Evolutionary conservation across 2,113 vertebrate species (phyloP), one percentile per base, ranked within the genome.

Genomic region (Periophthalmodon schlosseri): DNA sequence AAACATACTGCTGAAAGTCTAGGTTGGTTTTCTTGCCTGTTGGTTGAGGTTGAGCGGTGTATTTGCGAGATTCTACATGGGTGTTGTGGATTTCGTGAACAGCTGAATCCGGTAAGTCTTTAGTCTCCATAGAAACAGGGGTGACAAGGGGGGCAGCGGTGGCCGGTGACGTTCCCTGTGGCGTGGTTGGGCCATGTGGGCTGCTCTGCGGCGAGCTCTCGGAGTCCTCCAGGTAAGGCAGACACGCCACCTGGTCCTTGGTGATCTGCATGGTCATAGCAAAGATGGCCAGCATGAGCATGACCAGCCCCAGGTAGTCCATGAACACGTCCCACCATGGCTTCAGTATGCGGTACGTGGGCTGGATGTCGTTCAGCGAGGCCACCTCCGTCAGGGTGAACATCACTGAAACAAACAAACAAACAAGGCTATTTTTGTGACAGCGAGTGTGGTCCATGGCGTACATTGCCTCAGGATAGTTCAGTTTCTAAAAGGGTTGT

Each of bases 251-350:
- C 77, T 99, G 96, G 91, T 99, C 97, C 94, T 96, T 99, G 92
- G 97, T 97, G 90, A 99, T 94, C 85, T 99, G 98, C 96, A 99
- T 98, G 85, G 98, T 99, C 93, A 97, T 98, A 66, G 96, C 96
- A 84, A 99, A 99, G 85, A 99, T 96, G 80, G 98, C 96, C 79
- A 99, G 92, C 97, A 99, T 99, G 80, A 99, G 90, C 97, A 99
- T 98, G 80, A 98, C 95, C 54, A 98, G 89, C 20, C 97, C 97
- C 70, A 99, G 92, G 90, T 99, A 99, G 94, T 99, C 98, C 98
- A 99, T 99, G 90, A 99, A 98, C 46, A 99, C 97, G n/a, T 99
- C 98, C 98, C 98, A 99, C 98, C 98, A 99, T 95, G 98, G 98
- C 91, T 99, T 99, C 87, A 99, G 91, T 91, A 99, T 99, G 54